These are phyloP conservation scores for Chaetodon trifascialis DNA, from an alignment of 2,113 vertebrate genomes.

Conservation along the genomic window DNA sequence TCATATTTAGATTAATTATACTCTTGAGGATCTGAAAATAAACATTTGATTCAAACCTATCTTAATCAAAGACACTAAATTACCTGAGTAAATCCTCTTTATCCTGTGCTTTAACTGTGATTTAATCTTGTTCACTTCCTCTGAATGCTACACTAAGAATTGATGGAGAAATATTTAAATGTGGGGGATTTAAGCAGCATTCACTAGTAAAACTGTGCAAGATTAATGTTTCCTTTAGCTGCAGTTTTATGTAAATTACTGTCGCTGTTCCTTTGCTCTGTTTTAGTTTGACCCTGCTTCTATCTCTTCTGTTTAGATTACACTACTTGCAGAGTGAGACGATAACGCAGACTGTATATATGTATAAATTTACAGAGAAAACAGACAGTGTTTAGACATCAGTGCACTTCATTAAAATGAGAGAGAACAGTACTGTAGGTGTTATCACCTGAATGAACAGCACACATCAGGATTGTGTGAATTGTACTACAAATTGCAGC, in stretches of 20 bases:
- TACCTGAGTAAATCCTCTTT: constrained; percentile 68
- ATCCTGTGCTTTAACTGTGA: constrained; percentile 46
- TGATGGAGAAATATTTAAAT: constrained; percentile 26
- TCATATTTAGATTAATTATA: constrained; percentile 75
- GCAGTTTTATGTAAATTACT: background rate
- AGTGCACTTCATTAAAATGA: background rate
- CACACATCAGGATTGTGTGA: background rate
- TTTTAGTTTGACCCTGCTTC: background rate
- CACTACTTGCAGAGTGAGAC: constrained; percentile 3
- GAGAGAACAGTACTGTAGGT: background rate
- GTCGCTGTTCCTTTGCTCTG: background rate
- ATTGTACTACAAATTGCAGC: background rate
- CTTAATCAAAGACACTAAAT: constrained; percentile 71
- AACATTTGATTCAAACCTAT: constrained; percentile 67
- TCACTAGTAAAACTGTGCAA: background rate
- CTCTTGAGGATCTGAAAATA: constrained; percentile 69
- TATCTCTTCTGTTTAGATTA: background rate
- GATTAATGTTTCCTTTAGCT: constrained; percentile 11
- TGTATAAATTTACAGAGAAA: background rate
- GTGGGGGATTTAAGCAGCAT: constrained; percentile 1
- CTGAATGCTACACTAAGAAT: constrained; percentile 34
- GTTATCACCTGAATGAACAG: background rate
- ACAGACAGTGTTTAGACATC: background rate
- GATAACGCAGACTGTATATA: background rate
- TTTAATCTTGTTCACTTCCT: constrained; percentile 42